Conservation (phyloP, 2,113 vertebrate species). For the Coptodon bakossiorum region DNA sequence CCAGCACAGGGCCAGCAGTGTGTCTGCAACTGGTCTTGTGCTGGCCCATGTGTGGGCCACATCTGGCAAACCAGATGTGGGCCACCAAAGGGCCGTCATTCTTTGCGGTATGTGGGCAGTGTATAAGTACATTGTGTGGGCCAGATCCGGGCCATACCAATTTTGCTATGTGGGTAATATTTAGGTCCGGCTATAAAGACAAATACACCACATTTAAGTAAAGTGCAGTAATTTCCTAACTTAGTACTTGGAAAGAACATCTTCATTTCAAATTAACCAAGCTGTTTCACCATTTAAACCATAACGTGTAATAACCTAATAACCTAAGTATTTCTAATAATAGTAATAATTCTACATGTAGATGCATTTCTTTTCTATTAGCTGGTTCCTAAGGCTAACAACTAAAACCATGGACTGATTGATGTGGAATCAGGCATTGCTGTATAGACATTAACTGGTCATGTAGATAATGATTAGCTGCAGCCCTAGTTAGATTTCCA, state of each 20-base stretch:
- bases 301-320: neutral
- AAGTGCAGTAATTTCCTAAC: neutral
- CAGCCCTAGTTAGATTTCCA: neutral
- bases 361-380: neutral
- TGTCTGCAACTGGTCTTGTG: neutral
- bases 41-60: neutral
- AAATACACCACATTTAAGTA: neutral
- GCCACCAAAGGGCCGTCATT: neutral
- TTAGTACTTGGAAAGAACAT: neutral
- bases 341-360: neutral
- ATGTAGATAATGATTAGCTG: neutral
- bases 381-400: neutral
- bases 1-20: neutral
- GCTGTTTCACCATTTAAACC: neutral
- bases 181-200: neutral
- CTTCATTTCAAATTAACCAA: neutral
- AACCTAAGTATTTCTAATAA: neutral
- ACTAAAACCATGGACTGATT: neutral
- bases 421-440: neutral
- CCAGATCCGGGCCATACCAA: neutral
- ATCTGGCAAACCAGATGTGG: neutral
- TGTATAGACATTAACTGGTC: neutral
- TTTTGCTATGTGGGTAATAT: neutral
- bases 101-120: neutral
- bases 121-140: neutral